These are phyloP conservation scores for Paramormyrops kingsleyae DNA, from an alignment of 2,113 vertebrate species.

Conservation along the genomic window DNA sequence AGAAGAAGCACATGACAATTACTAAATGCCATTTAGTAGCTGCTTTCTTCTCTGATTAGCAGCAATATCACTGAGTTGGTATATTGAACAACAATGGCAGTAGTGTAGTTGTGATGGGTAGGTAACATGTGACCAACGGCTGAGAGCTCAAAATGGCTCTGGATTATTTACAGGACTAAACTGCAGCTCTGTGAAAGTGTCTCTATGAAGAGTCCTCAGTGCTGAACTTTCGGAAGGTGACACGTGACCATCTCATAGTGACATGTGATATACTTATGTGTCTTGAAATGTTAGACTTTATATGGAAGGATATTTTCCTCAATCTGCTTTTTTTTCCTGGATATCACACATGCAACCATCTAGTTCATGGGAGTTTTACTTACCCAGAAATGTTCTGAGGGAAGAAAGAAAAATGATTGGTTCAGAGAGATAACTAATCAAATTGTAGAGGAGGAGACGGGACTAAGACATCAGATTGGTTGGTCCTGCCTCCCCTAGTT, in stretches of 20 bases:
- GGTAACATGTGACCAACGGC: neutral
- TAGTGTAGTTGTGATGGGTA: neutral
- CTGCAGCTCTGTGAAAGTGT: neutral
- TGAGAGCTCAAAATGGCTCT: neutral
- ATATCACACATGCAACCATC: neutral
- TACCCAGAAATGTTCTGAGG: too few relatives aligned
- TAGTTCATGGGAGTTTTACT: neutral
- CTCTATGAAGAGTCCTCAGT: neutral
- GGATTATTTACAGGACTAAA: neutral
- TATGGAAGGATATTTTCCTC: neutral
- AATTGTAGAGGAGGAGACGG: too few relatives aligned
- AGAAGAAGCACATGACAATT: neutral
- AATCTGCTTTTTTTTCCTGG: neutral
- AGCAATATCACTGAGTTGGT: neutral
- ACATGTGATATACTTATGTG: neutral
- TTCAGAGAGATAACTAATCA: too few relatives aligned
- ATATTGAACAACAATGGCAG: neutral
- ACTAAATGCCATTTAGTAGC: neutral
- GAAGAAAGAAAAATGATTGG: too few relatives aligned
- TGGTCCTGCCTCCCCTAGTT: too few relatives aligned
- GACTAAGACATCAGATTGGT: too few relatives aligned
- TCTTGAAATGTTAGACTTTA: neutral
- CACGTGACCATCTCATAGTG: neutral
- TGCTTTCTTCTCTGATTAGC: neutral
- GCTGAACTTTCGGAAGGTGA: neutral